These are phyloP conservation scores for Cheumatopsyche charites DNA, from an alignment of 1,140 invertebrate genomes.

Conservation along the genomic window DNA sequence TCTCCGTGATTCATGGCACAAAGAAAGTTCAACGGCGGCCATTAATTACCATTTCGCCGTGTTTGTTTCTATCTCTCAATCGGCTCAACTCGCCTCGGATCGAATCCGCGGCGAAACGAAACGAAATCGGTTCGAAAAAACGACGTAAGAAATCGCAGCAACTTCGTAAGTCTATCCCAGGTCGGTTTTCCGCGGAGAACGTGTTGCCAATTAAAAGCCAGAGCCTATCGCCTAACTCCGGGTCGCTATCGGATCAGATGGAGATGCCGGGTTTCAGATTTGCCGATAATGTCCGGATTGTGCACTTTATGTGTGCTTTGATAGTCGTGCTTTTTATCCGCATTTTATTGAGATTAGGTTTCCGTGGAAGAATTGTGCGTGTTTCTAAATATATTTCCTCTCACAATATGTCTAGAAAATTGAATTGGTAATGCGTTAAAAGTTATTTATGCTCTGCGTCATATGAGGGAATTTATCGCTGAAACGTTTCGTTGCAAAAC, in stretches of 20 bases:
- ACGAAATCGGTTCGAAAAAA: too few relatives aligned
- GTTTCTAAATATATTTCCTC: too few relatives aligned
- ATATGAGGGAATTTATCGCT: too few relatives aligned
- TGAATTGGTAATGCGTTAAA: too few relatives aligned
- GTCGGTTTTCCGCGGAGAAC: slow-evolving; percentile 33
- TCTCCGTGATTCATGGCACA: slow-evolving; percentile 25
- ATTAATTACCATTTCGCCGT: slow-evolving; percentile 36
- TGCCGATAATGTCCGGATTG: neutral
- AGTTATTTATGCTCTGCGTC: too few relatives aligned
- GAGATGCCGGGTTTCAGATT: slow-evolving; percentile 37
- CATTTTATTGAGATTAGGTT: too few relatives aligned
- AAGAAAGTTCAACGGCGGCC: slow-evolving; percentile 31
- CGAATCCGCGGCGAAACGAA: too few relatives aligned
- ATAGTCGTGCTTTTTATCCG: too few relatives aligned
- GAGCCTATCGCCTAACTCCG: slow-evolving; percentile 47
- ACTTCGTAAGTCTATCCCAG: slow-evolving; percentile 11
- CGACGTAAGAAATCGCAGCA: neutral
- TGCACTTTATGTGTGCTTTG: neutral
- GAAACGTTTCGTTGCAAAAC: too few relatives aligned
- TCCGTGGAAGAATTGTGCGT: too few relatives aligned
- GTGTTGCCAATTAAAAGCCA: slow-evolving; percentile 48
- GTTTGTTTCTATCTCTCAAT: slow-evolving; percentile 30
- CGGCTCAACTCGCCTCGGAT: neutral
- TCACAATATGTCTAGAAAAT: too few relatives aligned
- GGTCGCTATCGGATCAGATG: slow-evolving; percentile 35